These are phyloP conservation scores for Ophiothrix spiculata DNA, from an alignment of 35 echinoderm and acorn worm species.

Conservation along the genomic window DNA sequence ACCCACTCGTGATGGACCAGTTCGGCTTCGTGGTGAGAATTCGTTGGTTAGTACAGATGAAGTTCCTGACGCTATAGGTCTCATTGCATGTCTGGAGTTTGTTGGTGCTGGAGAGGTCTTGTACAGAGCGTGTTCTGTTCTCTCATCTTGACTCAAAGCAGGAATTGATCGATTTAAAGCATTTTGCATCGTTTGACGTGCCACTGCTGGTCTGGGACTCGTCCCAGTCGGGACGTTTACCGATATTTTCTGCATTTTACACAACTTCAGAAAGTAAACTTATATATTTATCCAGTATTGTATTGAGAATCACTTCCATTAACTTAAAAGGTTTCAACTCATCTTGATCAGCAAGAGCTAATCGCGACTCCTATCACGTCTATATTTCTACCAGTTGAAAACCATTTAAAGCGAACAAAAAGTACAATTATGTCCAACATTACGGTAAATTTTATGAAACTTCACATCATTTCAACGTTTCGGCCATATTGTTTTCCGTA, in stretches of 20 bases:
- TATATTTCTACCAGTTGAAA: neutral
- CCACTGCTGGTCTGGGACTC: constrained; percentile 48
- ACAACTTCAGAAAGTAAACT: neutral
- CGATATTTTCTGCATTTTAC: constrained; percentile 10
- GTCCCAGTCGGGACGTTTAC: constrained; percentile 14
- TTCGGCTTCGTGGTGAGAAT: constrained; percentile 41
- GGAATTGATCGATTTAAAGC: constrained; percentile 61
- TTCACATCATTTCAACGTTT: neutral
- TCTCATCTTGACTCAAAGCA: constrained; percentile 39
- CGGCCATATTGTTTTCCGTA: constrained; percentile 3
- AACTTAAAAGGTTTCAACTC: neutral
- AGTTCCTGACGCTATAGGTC: constrained; percentile 22
- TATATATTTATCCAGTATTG: neutral
- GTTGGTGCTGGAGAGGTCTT: neutral
- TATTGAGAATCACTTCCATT: neutral
- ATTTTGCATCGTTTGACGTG: constrained; percentile 42
- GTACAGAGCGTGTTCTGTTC: neutral
- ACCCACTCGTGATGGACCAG: constrained; percentile 35
- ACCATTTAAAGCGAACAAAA: neutral
- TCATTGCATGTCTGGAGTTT: constrained; percentile 18
- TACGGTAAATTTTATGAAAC: neutral
- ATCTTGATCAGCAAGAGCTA: no score
- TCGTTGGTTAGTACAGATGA: constrained; percentile 45
- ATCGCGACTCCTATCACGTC: neutral
- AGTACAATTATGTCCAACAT: neutral